A percentile compares a stretch with the other conserved stretches of the same genome.
Evolutionary conservation across 2,888 invertebrate genomes (phyloP).

Genomic region (Papilio elwesi): DNA sequence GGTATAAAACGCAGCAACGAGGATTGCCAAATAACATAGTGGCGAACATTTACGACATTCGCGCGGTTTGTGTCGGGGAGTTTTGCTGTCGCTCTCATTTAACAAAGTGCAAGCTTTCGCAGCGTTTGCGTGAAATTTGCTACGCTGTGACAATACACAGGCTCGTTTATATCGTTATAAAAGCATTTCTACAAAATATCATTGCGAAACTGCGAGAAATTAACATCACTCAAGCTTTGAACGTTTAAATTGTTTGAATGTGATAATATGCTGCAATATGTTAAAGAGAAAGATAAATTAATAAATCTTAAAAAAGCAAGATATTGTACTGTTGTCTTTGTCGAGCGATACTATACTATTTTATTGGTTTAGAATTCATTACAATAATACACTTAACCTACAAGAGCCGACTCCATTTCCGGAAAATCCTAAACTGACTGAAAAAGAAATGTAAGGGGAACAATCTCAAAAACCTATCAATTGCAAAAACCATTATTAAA

Average conservation of each 20-base stretch:
- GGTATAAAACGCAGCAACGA: conserved; percentile 55
- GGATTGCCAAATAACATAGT: conserved; percentile 52
- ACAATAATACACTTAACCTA: too few relatives aligned
- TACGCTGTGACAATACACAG: conserved; percentile 65
- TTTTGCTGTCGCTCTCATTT: conserved; percentile 72
- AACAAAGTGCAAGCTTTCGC: conserved; percentile 75
- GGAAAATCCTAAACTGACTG: too few relatives aligned
- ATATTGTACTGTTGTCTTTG: too few relatives aligned
- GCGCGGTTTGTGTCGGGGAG: conserved; percentile 59
- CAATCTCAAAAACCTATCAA: too few relatives aligned
- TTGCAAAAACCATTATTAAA: too few relatives aligned
- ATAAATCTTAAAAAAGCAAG: too few relatives aligned
- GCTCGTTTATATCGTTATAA: conserved; percentile 58
- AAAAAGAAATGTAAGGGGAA: too few relatives aligned
- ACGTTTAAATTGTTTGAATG: conserved; percentile 21
- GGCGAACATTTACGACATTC: conserved; percentile 64
- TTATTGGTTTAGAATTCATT: too few relatives aligned
- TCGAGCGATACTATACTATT: too few relatives aligned
- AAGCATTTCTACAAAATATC: conserved; percentile 52
- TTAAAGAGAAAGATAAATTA: neutral
- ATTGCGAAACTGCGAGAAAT: conserved; percentile 41
- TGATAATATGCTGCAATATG: neutral
- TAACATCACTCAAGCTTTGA: conserved; percentile 31
- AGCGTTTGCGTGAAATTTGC: conserved; percentile 62
- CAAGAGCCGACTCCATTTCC: too few relatives aligned